A percentile compares a stretch with the other conserved stretches of the same genome.
phyloP scores from a whole-genome alignment of 2,888 invertebrate species.

The Nephrotoma appendiculata region DNA sequence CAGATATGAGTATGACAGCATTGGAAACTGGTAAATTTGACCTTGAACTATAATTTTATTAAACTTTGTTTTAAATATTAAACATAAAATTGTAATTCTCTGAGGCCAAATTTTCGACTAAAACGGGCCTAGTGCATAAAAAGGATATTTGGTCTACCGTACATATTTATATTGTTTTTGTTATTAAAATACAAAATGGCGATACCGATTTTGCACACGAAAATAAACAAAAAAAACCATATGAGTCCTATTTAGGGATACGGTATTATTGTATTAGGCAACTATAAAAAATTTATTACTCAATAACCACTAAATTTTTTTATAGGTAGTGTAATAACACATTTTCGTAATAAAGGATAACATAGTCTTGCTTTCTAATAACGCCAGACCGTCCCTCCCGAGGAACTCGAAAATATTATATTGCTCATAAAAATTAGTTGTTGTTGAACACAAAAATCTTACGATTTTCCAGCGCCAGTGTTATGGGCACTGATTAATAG shows the following conservation, averaged over 20 bases:
- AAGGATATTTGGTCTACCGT: not conserved
- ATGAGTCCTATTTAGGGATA: not conserved
- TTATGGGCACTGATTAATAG: no score
- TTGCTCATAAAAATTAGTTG: no score
- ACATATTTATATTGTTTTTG: not conserved
- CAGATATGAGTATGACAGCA: constrained; percentile 22
- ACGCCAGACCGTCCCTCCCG: no score
- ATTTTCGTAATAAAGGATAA: not conserved
- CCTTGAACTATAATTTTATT: not conserved
- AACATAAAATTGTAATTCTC: not conserved
- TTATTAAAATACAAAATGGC: not conserved
- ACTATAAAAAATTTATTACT: not conserved
- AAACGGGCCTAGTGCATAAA: not conserved
- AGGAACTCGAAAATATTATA: no score
- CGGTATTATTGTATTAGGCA: not conserved
- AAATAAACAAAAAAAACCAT: not conserved
- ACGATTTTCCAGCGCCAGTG: no score
- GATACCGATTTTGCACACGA: not conserved
- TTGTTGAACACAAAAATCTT: no score
- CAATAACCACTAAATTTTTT: not conserved
- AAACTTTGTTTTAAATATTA: not conserved
- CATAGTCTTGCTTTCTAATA: no score
- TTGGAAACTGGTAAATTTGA: constrained; percentile 28
- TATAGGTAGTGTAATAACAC: not conserved
- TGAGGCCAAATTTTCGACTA: not conserved